A percentile compares a stretch with the other conserved stretches of the same genome.
phyloP scores from a whole-genome alignment of 2,797 vertebrate genomes.

The Phalloptychus januarius region DNA sequence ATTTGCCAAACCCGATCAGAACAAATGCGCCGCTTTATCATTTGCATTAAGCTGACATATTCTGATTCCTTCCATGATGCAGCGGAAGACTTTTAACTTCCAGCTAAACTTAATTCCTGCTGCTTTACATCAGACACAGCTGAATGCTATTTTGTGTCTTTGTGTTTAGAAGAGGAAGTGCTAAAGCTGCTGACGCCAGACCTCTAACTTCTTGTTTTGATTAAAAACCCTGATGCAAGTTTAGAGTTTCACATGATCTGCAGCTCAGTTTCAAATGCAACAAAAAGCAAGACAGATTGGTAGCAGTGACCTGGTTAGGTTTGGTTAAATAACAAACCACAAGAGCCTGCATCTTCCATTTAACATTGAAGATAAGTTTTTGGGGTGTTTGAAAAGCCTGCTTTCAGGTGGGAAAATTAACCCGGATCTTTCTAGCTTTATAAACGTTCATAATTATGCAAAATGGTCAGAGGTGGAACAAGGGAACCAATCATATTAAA shows the following conservation, averaged over 20 bases:
- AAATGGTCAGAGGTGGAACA: neutral
- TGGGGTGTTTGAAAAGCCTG: neutral
- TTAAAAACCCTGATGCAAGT: neutral
- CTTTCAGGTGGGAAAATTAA: neutral
- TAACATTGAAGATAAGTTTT: neutral
- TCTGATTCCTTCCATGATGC: neutral
- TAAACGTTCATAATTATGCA: neutral
- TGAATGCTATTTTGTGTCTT: neutral
- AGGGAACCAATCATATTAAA: neutral
- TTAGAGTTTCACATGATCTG: neutral
- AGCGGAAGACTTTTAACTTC: constrained; percentile 5
- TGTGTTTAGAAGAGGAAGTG: constrained; percentile 38
- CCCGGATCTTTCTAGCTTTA: neutral
- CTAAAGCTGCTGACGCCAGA: constrained; percentile 27
- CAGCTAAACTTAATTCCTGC: neutral
- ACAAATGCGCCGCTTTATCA: neutral
- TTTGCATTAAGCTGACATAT: neutral
- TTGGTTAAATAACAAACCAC: neutral
- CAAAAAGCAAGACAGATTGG: neutral
- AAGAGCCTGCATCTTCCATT: neutral
- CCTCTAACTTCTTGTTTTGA: constrained; percentile 37
- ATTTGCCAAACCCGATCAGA: neutral
- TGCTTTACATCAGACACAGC: constrained; percentile 2
- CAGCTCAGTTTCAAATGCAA: neutral
- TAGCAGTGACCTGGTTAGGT: neutral